These are phyloP conservation scores for Cisticola juncidis DNA, from an alignment of 2,113 vertebrate species.

Conservation along the genomic window DNA sequence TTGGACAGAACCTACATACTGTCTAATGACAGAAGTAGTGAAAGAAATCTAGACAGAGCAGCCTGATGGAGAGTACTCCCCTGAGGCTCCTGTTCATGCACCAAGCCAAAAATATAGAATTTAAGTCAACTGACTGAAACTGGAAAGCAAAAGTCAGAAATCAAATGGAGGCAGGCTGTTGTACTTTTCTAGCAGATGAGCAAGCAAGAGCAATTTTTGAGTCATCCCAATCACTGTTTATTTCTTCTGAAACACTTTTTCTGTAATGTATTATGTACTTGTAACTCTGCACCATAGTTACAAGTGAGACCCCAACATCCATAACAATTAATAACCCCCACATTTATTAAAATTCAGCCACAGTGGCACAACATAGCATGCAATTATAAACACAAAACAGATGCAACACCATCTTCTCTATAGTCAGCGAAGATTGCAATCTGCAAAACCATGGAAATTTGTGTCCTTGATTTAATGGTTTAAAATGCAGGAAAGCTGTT, in stretches of 20 bases:
- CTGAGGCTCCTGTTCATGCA: not conserved
- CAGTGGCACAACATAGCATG: constrained; percentile 22
- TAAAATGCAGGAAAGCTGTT: constrained; percentile 60
- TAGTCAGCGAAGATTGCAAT: constrained; percentile 14
- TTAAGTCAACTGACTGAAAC: not conserved
- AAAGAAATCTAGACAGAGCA: not conserved
- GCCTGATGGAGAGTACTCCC: not conserved
- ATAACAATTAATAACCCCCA: not conserved
- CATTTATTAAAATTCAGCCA: constrained; percentile 49
- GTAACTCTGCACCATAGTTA: not conserved
- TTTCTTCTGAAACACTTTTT: not conserved
- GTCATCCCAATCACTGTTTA: not conserved
- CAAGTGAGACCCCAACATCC: not conserved
- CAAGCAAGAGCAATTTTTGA: not conserved
- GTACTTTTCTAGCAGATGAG: not conserved
- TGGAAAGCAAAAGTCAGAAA: not conserved
- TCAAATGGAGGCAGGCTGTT: not conserved
- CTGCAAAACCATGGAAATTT: constrained; percentile 49
- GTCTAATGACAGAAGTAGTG: not conserved
- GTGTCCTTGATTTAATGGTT: constrained; percentile 55
- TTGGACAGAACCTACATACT: fast-evolving
- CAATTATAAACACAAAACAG: constrained; percentile 59
- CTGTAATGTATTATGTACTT: not conserved
- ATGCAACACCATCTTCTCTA: constrained; percentile 55
- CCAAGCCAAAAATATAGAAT: not conserved